Conservation (phyloP, 1,140 invertebrate species). For the Ctenoplectra terminalis region DNA sequence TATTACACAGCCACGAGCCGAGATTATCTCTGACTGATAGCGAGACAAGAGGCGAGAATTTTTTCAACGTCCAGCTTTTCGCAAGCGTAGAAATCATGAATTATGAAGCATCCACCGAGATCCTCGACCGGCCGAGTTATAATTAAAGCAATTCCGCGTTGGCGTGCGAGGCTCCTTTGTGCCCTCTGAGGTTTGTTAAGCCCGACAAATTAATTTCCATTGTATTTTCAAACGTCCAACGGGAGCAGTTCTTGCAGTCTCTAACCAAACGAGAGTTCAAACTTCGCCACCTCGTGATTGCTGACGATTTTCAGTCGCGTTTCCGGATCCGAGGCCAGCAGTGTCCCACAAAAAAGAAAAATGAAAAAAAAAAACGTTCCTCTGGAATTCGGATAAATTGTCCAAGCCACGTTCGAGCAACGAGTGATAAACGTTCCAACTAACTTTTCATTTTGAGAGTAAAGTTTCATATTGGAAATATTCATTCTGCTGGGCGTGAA, state of each 20-base stretch:
- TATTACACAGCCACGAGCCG: not conserved
- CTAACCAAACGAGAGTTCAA: not conserved
- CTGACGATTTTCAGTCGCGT: conserved; percentile 13
- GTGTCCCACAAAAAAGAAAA: not conserved
- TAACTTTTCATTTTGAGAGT: too few species aligned
- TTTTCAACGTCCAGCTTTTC: not conserved
- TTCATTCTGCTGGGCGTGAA: too few species aligned
- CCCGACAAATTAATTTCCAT: conserved; percentile 64
- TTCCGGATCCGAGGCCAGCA: conserved; percentile 16
- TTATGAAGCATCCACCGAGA: not conserved
- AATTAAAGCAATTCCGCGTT: conserved; percentile 51
- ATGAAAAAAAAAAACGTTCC: not conserved
- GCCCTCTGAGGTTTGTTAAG: conserved; percentile 55
- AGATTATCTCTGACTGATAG: conserved; percentile 12
- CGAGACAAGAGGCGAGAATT: not conserved
- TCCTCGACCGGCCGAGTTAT: conserved; percentile 20
- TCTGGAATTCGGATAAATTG: not conserved
- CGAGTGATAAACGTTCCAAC: not conserved
- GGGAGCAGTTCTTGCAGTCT: conserved; percentile 40
- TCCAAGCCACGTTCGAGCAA: not conserved
- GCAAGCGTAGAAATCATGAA: not conserved
- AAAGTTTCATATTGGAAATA: not conserved
- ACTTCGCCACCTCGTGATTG: not conserved
- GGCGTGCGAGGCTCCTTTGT: conserved; percentile 27
- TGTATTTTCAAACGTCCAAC: conserved; percentile 50